Conservation (phyloP, 2,888 invertebrate species). For the Trichogramma evanescens region DNA sequence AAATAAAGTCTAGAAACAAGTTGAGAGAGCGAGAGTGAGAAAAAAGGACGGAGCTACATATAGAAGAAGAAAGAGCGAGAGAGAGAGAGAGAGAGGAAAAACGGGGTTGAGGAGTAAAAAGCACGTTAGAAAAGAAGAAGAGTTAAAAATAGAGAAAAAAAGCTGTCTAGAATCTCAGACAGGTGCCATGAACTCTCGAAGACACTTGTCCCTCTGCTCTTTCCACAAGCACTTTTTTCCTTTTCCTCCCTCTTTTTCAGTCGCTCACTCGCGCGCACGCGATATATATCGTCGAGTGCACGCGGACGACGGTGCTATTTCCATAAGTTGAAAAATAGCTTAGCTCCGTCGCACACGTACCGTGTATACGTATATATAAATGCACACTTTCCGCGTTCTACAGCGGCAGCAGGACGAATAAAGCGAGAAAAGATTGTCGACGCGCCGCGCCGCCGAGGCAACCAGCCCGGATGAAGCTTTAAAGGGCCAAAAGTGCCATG, state of each 20-base stretch:
- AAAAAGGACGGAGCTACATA: no score
- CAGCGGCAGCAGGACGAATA: conserved; percentile 1
- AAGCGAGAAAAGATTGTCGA: conserved; percentile 41
- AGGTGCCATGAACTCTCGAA: conserved; percentile 20
- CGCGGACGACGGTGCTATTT: conserved; percentile 30
- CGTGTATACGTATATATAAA: no score
- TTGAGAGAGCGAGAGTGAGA: no score
- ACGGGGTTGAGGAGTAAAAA: conserved; percentile 11
- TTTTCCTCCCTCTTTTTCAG: conserved; percentile 2
- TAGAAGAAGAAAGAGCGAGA: no score
- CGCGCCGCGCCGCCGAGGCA: conserved; percentile 1
- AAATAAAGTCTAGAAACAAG: conserved; percentile 19
- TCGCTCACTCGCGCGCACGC: conserved; percentile 1
- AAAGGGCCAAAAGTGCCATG: conserved; percentile 7
- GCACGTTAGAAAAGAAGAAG: conserved; percentile 9
- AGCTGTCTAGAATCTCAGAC: conserved; percentile 17
- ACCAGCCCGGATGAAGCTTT: conserved; percentile 8
- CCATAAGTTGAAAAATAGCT: conserved; percentile 43
- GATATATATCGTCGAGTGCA: neutral
- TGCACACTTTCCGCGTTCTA: no score
- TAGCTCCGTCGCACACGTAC: conserved; percentile 29
- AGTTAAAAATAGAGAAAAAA: conserved; percentile 9
- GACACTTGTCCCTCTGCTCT: conserved; percentile 14
- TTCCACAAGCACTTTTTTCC: neutral
- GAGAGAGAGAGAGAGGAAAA: no score